A percentile compares a stretch with the other conserved stretches of the same genome.
Evolutionary conservation across 2,888 invertebrate species (phyloP).

Genomic region (Drosophila emarginata): DNA sequence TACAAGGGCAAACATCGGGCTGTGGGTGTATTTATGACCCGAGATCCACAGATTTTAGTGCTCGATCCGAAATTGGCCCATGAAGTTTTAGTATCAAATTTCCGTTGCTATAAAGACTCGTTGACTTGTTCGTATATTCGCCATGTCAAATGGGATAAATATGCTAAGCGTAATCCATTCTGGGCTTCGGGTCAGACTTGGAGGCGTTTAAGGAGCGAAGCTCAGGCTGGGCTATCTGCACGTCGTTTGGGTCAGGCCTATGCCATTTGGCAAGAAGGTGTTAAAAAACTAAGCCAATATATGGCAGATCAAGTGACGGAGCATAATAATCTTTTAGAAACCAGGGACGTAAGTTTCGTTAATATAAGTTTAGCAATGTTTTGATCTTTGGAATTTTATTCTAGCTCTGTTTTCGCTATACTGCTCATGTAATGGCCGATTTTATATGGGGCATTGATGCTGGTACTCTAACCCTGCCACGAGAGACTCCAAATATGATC

Average conservation of each 20-base stretch:
- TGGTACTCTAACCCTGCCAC: slow-evolving; percentile 49
- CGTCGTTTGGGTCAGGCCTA: slow-evolving; percentile 71
- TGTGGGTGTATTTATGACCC: slow-evolving; percentile 81
- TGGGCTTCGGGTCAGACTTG: slow-evolving; percentile 82
- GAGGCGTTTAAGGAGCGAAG: slow-evolving; percentile 82
- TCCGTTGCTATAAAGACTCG: slow-evolving; percentile 78
- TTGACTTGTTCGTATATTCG: slow-evolving; percentile 61
- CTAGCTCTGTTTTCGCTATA: slow-evolving; percentile 72
- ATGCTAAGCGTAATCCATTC: slow-evolving; percentile 83
- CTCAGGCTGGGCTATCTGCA: slow-evolving; percentile 83
- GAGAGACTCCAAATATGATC: slow-evolving; percentile 45
- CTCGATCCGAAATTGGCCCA: slow-evolving; percentile 80
- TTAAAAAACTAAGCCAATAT: slow-evolving; percentile 53
- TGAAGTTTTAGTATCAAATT: slow-evolving; percentile 81
- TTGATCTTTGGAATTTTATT: background rate
- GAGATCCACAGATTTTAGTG: slow-evolving; percentile 80
- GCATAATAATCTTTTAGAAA: slow-evolving; percentile 51
- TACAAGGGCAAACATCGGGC: slow-evolving; percentile 75
- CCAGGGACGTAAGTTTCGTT: slow-evolving; percentile 64
- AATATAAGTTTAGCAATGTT: too few species aligned
- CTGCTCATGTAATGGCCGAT: slow-evolving; percentile 73
- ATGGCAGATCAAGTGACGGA: slow-evolving; percentile 27
- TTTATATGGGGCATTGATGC: slow-evolving; percentile 79
- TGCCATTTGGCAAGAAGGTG: slow-evolving; percentile 63
- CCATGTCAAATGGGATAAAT: slow-evolving; percentile 82